phyloP scores from a whole-genome alignment of 2,797 vertebrate species.

The Scolopax rusticola region DNA sequence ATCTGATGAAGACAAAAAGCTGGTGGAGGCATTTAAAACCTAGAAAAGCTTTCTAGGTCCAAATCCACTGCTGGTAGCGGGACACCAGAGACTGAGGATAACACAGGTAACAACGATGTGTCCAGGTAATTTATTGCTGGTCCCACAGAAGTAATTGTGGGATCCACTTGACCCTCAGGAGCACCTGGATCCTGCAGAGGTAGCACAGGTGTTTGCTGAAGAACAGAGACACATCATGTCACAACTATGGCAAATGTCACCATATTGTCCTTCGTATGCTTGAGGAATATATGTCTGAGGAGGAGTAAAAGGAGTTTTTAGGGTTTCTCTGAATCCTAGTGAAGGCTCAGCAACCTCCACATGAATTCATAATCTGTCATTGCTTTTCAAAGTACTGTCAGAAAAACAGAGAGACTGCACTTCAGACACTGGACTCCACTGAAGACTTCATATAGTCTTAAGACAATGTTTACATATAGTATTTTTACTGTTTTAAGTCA shows the following conservation, averaged over 20 bases:
- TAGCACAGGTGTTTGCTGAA: background rate
- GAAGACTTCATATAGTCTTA: background rate
- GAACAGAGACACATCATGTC: background rate
- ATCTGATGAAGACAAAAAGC: conserved; percentile 1
- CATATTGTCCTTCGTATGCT: background rate
- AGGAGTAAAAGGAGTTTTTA: background rate
- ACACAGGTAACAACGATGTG: background rate
- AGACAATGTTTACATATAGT: fast-evolving
- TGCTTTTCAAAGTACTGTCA: background rate
- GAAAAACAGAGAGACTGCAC: background rate
- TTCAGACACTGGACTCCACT: background rate
- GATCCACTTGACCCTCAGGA: background rate
- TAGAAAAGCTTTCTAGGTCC: background rate
- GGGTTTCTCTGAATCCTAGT: background rate
- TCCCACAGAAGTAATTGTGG: background rate
- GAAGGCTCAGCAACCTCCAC: background rate
- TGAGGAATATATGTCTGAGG: background rate
- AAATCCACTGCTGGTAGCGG: background rate
- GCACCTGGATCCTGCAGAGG: background rate
- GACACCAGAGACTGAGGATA: fast-evolving
- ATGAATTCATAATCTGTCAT: background rate
- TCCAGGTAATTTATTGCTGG: background rate
- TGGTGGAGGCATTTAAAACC: background rate
- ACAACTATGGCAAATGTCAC: background rate
- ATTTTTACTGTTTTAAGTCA: background rate